Percentiles rank a stretch among this genome's conserved stretches.
phyloP scores from a whole-genome alignment of 1,140 invertebrate species.

The Diorhabda carinulata region DNA sequence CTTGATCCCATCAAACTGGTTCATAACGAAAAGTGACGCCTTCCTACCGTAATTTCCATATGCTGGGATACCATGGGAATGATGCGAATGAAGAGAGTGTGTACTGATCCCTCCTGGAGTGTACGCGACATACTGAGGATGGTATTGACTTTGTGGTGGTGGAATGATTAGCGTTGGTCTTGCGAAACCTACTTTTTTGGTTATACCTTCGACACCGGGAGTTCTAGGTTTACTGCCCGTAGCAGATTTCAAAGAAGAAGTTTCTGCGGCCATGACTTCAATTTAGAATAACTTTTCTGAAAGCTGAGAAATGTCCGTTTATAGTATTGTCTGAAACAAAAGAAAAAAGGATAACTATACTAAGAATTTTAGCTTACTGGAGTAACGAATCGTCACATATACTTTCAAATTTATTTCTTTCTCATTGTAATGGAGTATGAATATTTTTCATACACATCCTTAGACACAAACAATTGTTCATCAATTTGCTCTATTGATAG shows the following conservation, averaged over 20 bases:
- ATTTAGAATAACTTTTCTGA: too few relatives aligned
- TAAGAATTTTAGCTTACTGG: too few relatives aligned
- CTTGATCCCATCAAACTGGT: constrained; percentile 70
- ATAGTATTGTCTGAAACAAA: too few relatives aligned
- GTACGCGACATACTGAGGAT: constrained; percentile 6
- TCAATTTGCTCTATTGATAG: too few relatives aligned
- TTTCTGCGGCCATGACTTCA: not conserved
- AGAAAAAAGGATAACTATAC: too few relatives aligned
- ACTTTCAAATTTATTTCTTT: too few relatives aligned
- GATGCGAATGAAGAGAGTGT: constrained; percentile 29
- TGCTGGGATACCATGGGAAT: not conserved
- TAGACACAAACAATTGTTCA: too few relatives aligned
- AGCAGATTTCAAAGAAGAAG: constrained; percentile 9
- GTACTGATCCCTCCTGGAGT: constrained; percentile 3
- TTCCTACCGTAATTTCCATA: constrained; percentile 54
- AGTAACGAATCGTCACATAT: too few relatives aligned
- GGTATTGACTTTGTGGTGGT: constrained; percentile 23
- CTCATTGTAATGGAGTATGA: too few relatives aligned
- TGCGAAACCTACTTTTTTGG: constrained; percentile 30
- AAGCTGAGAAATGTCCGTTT: too few relatives aligned
- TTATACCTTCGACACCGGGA: constrained; percentile 5
- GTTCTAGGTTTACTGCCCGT: constrained; percentile 15
- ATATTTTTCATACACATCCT: too few relatives aligned
- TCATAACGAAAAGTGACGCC: constrained; percentile 69
- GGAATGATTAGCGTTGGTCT: constrained; percentile 34